A percentile compares a stretch with the other conserved stretches of the same genome.
These are phyloP conservation scores for Idris sp. DNA, from an alignment of 1,140 invertebrate species.

Conservation along the genomic window DNA sequence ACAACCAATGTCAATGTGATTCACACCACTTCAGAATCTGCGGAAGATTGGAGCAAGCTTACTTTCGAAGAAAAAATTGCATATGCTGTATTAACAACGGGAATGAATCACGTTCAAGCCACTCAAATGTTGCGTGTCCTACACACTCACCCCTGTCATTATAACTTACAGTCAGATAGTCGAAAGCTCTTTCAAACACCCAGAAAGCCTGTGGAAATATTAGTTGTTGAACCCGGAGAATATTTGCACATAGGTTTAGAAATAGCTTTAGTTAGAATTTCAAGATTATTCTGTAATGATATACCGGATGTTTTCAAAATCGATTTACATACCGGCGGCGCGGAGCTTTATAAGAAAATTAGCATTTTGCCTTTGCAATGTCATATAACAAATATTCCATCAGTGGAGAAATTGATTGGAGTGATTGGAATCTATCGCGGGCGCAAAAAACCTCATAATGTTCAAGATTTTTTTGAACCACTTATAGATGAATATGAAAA, in stretches of 20 bases:
- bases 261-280: not conserved
- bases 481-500: conserved; percentile 4
- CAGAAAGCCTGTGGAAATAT: not conserved
- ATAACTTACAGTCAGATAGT: conserved; percentile 4
- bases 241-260: conserved; percentile 18
- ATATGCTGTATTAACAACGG: too few relatives aligned
- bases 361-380: conserved; percentile 29
- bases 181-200: conserved; percentile 14
- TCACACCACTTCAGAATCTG: too few relatives aligned
- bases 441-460: conserved; percentile 1
- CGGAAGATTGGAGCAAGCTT: too few relatives aligned
- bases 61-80: too few relatives aligned
- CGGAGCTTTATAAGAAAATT: conserved; percentile 28
- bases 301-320: conserved; percentile 9
- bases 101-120: too few relatives aligned
- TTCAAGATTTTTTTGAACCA: conserved; percentile 11
- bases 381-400: conserved; percentile 10
- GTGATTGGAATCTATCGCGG: conserved; percentile 27
- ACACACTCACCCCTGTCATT: conserved; percentile 6
- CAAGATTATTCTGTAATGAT: not conserved
- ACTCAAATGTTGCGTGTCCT: conserved; percentile 8
- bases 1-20: too few relatives aligned
- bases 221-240: conserved; percentile 13
- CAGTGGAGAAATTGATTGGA: conserved; percentile 1
- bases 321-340: conserved; percentile 23